Evolutionary conservation across 2,888 invertebrate species (phyloP).

Genomic region (Carpatolechia fugitivella): DNA sequence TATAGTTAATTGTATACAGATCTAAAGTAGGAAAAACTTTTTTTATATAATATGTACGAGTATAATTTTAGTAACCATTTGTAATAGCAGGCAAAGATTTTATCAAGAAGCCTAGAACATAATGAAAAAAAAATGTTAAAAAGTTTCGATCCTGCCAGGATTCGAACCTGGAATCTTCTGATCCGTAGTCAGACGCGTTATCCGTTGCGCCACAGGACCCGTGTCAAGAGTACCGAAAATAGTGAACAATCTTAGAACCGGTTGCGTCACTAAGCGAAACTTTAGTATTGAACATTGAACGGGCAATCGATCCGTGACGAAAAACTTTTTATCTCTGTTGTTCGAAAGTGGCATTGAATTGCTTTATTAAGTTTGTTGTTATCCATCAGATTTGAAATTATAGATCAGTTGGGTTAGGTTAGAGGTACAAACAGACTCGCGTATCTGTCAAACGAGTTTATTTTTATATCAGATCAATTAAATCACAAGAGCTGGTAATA

Average conservation of each 20-base stretch:
- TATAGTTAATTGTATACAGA: too few species aligned
- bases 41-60: too few species aligned
- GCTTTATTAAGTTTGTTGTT: not conserved
- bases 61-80: too few species aligned
- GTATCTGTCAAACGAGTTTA: too few species aligned
- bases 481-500: too few species aligned
- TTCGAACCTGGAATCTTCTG: constrained; percentile 84
- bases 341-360: constrained; percentile 4
- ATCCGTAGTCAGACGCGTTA: constrained; percentile 87
- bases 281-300: not conserved
- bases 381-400: too few species aligned
- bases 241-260: not conserved
- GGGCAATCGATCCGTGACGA: not conserved
- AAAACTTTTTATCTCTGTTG: not conserved
- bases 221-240: constrained; percentile 12
- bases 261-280: constrained; percentile 1
- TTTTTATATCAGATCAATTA: too few species aligned
- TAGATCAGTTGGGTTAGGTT: too few species aligned
- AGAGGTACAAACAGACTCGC: too few species aligned
- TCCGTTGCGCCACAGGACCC: constrained; percentile 83
- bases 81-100: too few species aligned
- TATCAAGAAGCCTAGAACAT: too few species aligned
- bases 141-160: constrained; percentile 79
- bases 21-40: too few species aligned
- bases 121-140: constrained; percentile 10